phyloP scores from a whole-genome alignment of 1,140 invertebrate genomes.

The Cyrtorhinus lividipennis region DNA sequence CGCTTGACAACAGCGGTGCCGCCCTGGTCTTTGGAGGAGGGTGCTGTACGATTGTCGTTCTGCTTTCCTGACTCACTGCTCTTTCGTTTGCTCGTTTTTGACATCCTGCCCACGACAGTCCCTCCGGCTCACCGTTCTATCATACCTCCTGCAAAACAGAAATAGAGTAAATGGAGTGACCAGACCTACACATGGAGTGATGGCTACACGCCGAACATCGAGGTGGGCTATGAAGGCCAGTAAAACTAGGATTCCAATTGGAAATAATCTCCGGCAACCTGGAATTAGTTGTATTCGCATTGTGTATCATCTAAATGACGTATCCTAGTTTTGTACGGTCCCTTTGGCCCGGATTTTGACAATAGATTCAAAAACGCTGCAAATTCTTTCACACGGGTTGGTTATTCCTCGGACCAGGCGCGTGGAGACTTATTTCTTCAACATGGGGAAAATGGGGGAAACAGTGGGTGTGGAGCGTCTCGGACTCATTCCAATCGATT shows the following conservation, averaged over 20 bases:
- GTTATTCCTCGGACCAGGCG: too few relatives aligned
- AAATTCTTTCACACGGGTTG: too few relatives aligned
- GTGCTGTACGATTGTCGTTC: constrained; percentile 10
- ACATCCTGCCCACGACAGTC: constrained; percentile 23
- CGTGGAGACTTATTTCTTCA: too few relatives aligned
- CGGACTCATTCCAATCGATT: too few relatives aligned
- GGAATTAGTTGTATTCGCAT: background rate
- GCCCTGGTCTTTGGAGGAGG: background rate
- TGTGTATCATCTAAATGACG: background rate
- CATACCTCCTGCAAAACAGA: background rate
- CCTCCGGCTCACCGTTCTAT: constrained; percentile 14
- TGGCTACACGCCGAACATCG: background rate
- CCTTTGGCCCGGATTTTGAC: too few relatives aligned
- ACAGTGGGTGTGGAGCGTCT: too few relatives aligned
- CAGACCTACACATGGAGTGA: constrained; percentile 36
- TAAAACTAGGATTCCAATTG: background rate
- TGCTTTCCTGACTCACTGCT: constrained; percentile 19
- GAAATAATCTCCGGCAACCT: background rate
- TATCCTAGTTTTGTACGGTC: background rate
- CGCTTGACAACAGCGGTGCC: constrained; percentile 26
- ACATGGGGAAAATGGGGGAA: too few relatives aligned
- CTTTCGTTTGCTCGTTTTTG: constrained; percentile 25
- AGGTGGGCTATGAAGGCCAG: background rate
- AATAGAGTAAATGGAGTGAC: background rate
- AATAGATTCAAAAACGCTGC: too few relatives aligned